Evolutionary conservation across 2,888 invertebrate species (phyloP).

Genomic region (Agrenia bidenticulata): DNA sequence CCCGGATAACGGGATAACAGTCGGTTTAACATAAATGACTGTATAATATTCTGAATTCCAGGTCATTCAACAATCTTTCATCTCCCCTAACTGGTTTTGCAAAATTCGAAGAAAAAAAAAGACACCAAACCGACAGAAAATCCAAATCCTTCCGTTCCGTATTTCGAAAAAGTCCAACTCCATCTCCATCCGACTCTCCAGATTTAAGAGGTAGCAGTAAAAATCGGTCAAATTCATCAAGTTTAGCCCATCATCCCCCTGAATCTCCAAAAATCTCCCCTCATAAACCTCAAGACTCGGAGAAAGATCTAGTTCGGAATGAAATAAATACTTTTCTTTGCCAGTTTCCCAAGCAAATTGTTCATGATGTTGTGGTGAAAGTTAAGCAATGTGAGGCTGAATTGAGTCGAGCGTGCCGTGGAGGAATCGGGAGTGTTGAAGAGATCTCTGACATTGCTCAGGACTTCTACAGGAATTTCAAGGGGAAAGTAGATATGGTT

Average conservation of each 20-base stretch:
- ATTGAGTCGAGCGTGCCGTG: conserved; percentile 57
- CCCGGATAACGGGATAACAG: too few species aligned
- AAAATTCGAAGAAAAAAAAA: conserved; percentile 83
- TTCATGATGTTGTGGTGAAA: conserved; percentile 68
- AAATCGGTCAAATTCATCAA: conserved; percentile 3
- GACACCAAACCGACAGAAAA: conserved; percentile 75
- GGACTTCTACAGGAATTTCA: conserved; percentile 80
- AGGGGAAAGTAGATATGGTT: conserved; percentile 67
- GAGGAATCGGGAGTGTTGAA: conserved; percentile 65
- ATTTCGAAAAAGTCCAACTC: conserved; percentile 69
- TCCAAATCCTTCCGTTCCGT: conserved; percentile 74
- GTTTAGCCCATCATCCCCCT: conserved; percentile 14
- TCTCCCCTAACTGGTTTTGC: conserved; percentile 63
- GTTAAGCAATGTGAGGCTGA: conserved; percentile 68
- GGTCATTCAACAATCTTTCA: conserved; percentile 48
- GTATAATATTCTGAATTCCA: too few species aligned
- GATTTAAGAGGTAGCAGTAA: conserved; percentile 12
- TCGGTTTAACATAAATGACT: too few species aligned
- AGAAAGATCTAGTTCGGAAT: conserved; percentile 55
- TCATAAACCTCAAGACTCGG: conserved; percentile 47
- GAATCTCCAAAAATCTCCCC: conserved; percentile 32
- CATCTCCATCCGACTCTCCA: conserved; percentile 48
- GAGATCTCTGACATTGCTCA: conserved; percentile 88
- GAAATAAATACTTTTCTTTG: conserved; percentile 61
- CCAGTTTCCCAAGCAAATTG: conserved; percentile 57